Evolutionary conservation across 2,797 vertebrate species (phyloP).

Genomic region (Spinibarbus caldwelli): DNA sequence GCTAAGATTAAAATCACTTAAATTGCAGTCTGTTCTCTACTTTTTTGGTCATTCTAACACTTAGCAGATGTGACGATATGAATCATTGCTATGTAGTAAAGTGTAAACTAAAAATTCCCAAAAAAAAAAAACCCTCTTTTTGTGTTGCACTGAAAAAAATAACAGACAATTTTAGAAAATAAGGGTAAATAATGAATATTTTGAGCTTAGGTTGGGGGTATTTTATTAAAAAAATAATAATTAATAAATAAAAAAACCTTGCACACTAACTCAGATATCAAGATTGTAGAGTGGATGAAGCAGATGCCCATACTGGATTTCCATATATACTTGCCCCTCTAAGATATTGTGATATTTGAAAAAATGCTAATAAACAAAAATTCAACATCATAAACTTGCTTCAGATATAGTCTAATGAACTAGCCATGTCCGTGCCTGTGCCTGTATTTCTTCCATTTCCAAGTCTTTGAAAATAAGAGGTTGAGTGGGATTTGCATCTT

Average conservation of each 20-base stretch:
- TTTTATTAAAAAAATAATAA: neutral
- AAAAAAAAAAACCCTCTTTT: neutral
- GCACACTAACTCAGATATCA: neutral
- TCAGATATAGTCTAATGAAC: neutral
- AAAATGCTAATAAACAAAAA: conserved; percentile 12
- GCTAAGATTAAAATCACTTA: neutral
- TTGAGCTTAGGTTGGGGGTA: neutral
- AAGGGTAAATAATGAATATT: neutral
- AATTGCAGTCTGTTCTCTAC: neutral
- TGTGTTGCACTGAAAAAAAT: neutral
- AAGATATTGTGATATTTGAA: neutral
- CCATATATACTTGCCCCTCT: neutral
- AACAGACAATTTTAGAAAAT: neutral
- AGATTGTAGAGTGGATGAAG: neutral
- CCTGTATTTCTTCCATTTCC: neutral
- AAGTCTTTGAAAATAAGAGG: conserved; percentile 17
- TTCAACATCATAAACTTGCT: neutral
- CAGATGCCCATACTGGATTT: neutral
- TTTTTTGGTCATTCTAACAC: neutral
- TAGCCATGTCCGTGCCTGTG: neutral
- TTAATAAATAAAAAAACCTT: too few relatives aligned
- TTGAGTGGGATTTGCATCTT: neutral
- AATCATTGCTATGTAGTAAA: neutral
- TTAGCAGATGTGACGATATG: neutral
- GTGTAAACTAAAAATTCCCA: too few relatives aligned